Percentiles rank a stretch among this genome's conserved stretches.
Evolutionary conservation across 2,113 vertebrate genomes (phyloP).

Genomic region (Brevimyrus niger): DNA sequence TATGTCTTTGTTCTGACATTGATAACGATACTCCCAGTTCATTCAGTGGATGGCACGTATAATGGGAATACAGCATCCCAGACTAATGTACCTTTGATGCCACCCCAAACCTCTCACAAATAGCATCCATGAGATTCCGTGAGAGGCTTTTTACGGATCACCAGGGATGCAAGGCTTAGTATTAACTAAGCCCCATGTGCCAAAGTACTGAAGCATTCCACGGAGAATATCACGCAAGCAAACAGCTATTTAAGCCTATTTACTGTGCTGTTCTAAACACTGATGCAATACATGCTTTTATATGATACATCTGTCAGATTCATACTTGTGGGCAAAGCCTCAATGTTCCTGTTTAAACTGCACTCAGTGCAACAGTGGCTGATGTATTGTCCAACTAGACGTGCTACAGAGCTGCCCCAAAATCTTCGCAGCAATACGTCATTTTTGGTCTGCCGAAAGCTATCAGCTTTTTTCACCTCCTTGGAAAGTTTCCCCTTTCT

Average conservation of each 20-base stretch:
- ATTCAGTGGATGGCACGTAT: not conserved
- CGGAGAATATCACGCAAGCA: constrained; percentile 37
- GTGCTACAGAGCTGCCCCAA: not conserved
- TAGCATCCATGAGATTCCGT: constrained; percentile 7
- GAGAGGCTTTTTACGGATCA: constrained; percentile 9
- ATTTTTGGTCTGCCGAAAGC: not conserved
- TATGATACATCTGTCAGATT: not conserved
- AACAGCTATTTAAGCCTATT: constrained; percentile 45
- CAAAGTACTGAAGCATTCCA: constrained; percentile 28
- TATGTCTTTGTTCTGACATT: not conserved
- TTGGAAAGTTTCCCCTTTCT: not conserved
- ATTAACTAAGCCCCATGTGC: constrained; percentile 36
- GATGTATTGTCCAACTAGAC: not conserved
- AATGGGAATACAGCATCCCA: not conserved
- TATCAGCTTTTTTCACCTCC: not conserved
- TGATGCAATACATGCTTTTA: constrained; percentile 28
- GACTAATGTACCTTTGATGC: constrained; percentile 6
- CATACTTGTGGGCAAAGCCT: not conserved
- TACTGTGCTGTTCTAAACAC: constrained; percentile 37
- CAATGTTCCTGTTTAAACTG: not conserved
- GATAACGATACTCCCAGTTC: not conserved
- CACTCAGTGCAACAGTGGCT: not conserved
- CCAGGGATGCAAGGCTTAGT: constrained; percentile 5
- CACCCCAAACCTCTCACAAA: constrained; percentile 16
- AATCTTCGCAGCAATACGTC: not conserved